Evolutionary conservation across 2,797 vertebrate species (phyloP).

Genomic region (Gastrophryne carolinensis): DNA sequence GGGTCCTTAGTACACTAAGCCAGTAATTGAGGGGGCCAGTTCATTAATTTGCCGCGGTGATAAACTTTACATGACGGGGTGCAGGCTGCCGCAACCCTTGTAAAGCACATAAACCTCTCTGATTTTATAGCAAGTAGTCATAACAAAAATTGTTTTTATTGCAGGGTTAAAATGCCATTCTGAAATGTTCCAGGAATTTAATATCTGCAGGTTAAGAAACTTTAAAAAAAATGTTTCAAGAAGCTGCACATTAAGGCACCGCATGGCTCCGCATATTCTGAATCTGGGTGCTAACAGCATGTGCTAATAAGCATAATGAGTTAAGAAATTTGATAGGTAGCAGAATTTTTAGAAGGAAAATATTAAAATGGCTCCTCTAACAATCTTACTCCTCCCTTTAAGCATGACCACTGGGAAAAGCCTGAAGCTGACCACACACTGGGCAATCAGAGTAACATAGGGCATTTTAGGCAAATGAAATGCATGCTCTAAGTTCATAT

Average conservation of each 20-base stretch:
- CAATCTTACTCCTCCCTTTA: too few relatives aligned
- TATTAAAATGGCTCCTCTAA: too few relatives aligned
- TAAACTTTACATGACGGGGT: conserved; percentile 13
- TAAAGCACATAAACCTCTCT: conserved; percentile 26
- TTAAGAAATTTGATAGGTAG: not conserved
- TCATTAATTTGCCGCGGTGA: conserved; percentile 14
- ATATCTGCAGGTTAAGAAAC: not conserved
- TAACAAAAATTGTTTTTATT: conserved; percentile 24
- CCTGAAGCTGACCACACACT: too few relatives aligned
- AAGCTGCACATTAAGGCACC: not conserved
- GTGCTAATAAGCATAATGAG: not conserved
- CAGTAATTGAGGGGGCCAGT: conserved; percentile 5
- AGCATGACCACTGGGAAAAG: too few relatives aligned
- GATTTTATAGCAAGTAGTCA: conserved; percentile 32
- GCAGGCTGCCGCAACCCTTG: not conserved
- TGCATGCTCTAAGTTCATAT: too few relatives aligned
- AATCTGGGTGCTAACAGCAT: not conserved
- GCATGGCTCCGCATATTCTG: not conserved
- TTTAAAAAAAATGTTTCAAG: not conserved
- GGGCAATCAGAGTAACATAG: too few relatives aligned
- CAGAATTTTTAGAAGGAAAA: not conserved
- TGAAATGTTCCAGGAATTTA: conserved; percentile 1
- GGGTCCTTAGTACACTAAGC: not conserved
- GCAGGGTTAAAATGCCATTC: conserved; percentile 2
- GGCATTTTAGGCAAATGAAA: too few relatives aligned